These are phyloP conservation scores for Heliconius erato DNA, from an alignment of 2,888 invertebrate genomes.

Conservation along the genomic window DNA sequence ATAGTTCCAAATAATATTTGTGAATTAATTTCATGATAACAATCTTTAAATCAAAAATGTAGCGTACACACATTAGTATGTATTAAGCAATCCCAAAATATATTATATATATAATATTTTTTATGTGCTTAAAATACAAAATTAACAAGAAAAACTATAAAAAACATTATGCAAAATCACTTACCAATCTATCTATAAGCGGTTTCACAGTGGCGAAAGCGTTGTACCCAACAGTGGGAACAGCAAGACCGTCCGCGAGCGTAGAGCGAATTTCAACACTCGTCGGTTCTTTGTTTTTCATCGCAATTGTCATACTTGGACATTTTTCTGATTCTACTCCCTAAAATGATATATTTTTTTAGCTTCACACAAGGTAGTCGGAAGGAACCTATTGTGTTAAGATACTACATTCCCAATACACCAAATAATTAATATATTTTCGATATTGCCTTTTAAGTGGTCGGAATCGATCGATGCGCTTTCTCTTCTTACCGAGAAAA, in stretches of 20 bases:
- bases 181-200: conserved; percentile 91
- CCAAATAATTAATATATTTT: no score
- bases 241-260: conserved; percentile 95
- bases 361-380: background rate
- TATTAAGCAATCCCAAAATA: no score
- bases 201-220: conserved; percentile 90
- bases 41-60: no score
- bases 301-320: conserved; percentile 92
- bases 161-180: conserved; percentile 22
- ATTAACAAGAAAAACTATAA: background rate
- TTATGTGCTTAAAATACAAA: background rate
- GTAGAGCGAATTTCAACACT: conserved; percentile 89
- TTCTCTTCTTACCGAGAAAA: no score
- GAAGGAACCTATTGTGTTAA: no score
- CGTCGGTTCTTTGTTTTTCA: conserved; percentile 89
- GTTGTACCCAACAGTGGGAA: conserved; percentile 94
- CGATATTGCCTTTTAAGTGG: no score
- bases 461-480: no score
- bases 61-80: no score
- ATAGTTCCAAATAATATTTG: no score
- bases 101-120: no score
- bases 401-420: no score
- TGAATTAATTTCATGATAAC: no score
- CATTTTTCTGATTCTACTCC: conserved; percentile 97
- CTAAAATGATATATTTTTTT: conserved; percentile 68